Conservation (phyloP, 2,113 vertebrate species). For the Rhabdornis inornatus region DNA sequence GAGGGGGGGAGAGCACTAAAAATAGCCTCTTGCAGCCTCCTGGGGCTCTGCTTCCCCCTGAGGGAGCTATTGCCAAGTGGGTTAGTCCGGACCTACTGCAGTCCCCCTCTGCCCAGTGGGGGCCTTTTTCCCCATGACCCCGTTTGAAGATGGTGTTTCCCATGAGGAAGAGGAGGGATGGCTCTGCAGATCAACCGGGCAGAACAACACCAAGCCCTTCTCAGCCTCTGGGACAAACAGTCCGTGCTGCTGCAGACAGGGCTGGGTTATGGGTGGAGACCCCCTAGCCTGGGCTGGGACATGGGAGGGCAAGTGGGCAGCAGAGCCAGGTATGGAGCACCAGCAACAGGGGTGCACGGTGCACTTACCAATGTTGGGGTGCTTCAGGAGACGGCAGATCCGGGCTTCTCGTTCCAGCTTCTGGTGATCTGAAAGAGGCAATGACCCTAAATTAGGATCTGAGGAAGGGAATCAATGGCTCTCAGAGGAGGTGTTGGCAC, state of each 20-base stretch:
- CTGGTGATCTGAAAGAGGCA: slow-evolving; percentile 85
- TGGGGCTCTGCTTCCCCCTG: background rate
- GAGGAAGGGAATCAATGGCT: background rate
- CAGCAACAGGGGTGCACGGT: accelerated
- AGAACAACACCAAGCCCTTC: background rate
- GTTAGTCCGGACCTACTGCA: slow-evolving; percentile 17
- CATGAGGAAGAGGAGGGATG: background rate
- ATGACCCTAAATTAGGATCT: background rate
- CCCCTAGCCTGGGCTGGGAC: accelerated
- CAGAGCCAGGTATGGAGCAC: accelerated
- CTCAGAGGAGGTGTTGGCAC: background rate
- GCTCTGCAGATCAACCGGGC: background rate
- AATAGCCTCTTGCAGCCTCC: slow-evolving; percentile 44
- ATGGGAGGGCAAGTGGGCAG: background rate
- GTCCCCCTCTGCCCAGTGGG: accelerated
- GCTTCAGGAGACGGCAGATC: slow-evolving; percentile 93
- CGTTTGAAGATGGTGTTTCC: background rate
- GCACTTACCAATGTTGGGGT: slow-evolving; percentile 89
- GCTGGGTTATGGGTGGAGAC: background rate
- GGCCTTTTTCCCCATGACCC: background rate
- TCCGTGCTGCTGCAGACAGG: background rate
- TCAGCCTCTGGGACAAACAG: background rate
- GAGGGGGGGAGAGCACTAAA: slow-evolving; percentile 11
- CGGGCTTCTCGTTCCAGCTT: slow-evolving; percentile 94
- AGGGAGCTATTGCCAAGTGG: slow-evolving; percentile 18